Base-by-base conservation (phyloP, 2,888 invertebrate species). In the Drosophila greeni region DNA sequence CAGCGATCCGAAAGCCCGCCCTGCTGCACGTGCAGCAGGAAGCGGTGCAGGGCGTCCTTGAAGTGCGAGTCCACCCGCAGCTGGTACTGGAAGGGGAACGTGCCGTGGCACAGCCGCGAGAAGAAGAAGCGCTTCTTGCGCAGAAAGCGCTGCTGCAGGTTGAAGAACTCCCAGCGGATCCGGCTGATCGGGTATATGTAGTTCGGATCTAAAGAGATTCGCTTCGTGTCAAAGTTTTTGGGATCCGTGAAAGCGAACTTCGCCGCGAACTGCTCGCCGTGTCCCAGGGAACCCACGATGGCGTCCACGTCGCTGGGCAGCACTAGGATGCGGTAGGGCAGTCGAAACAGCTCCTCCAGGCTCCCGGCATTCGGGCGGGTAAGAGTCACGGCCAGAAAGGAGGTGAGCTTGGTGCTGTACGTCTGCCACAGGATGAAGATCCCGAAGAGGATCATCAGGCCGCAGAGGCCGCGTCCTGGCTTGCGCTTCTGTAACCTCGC, bases 11-110 rank as follows among this genome's bases (percentile, higher is more conserved):
- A 39, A 5, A 81, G 34, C 0, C 83, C 83, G 5, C 70, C 64
- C 66, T 81, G 78, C 1, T 72, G 49, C 1, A 59, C 65, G 7
- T 47, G 37, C 23, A 81, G 54, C 29, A 70, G 64, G 47, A 77
- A 75, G 3, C 11, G 26, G 42, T 82, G 78, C 43, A 81, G 55
- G 0, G 67, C 70, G 3, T 66, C 33, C 69, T 67, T 70, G 14
- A 85, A 80, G 26, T 86, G 85, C 5, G 86, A 86, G 37, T 83
- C 86, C 9, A 69, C 51, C 6, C 69, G 68, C 39, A 85, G 33
- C 48, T 81, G 83, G 31, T 73, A 84, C 52, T 85, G 85, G 47
- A 54, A 36, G 0, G 85, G 74, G 60, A 66, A 82, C 1, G 69
- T 64, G 0, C 83, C 85, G 23, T 75, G 70, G 54, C 86, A 86